Evolutionary conservation across 2,888 invertebrate genomes (phyloP), one percentile per base, ranked within the genome.

Genomic region (Polydrusus tereticollis): DNA sequence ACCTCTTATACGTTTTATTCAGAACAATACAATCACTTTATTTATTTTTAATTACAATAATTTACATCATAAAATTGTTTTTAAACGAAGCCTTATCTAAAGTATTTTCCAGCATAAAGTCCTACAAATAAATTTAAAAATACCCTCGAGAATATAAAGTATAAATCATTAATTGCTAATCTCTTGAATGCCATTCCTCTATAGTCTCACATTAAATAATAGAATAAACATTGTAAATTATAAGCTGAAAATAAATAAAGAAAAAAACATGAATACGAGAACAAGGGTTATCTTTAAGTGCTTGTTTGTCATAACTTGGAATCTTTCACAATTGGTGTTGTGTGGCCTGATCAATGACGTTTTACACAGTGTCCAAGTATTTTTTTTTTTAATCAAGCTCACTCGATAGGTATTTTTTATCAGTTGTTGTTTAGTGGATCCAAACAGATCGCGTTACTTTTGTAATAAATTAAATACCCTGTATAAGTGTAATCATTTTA

Each of bases 71-170:
- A 52, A 52, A 6, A 5, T 50, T 7, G 23, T 23, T 23, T 7
- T n/a, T 8, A 29, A 12, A 55, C 52, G 10, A 16, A 29, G 23
- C 52, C 1, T 55, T 29, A 55, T 55, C 52, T 29, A 14, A 29
- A 29, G 29, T 55, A 55, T 59, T 59, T 41, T 59, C 43, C 14
- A 41, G 43, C 43, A 41, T 41, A 59, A 38, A 58, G 41, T 58
- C 20, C 41, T 41, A 38, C n/a, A 58, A 58, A 20, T 21, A 14
- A 58, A 58, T 41, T 20, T 6, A 57, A 38, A 58, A 58, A 59
- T 59, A 23, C 8, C n/a, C 20, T 26, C n/a, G 6, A 33, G 36
- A 36, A n/a, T 12, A 36, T 36, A 36, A 57, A n/a, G n/a, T n/a
- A 57, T 57, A 59, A 59, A 38, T 59, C 38, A 59, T 50, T 50